Conservation (phyloP, 2,113 vertebrate species). For the Oryzias melastigma region DNA sequence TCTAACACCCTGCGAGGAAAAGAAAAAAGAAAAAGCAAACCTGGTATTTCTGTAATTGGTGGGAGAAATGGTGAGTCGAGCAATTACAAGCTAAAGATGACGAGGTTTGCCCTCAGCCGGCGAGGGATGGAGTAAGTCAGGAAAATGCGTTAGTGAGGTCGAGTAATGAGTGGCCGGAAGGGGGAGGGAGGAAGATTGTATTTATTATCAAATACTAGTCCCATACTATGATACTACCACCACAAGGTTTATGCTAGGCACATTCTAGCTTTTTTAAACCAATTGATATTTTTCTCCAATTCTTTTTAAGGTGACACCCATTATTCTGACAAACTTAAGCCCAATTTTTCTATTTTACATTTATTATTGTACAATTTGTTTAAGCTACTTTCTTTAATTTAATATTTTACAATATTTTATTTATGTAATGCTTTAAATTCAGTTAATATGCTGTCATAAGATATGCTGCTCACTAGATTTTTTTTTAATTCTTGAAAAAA, state of each 20-base stretch:
- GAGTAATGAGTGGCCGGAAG: background rate
- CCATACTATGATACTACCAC: too few species aligned
- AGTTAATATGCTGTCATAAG: too few species aligned
- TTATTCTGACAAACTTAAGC: too few species aligned
- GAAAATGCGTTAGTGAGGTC: conserved; percentile 7
- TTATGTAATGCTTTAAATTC: too few species aligned
- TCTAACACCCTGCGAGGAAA: conserved; percentile 87
- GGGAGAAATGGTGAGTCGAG: conserved; percentile 83
- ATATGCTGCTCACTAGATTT: too few species aligned
- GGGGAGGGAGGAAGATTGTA: conserved; percentile 35
- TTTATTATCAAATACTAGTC: too few species aligned
- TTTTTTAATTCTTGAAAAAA: too few species aligned
- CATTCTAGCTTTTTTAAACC: background rate
- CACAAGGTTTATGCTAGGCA: too few species aligned
- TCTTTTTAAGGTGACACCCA: background rate
- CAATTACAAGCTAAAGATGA: conserved; percentile 92
- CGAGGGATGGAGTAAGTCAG: conserved; percentile 58
- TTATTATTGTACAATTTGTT: too few species aligned
- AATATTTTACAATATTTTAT: too few species aligned
- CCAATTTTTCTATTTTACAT: too few species aligned
- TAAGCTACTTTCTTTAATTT: too few species aligned
- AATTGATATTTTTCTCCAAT: background rate
- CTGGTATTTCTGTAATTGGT: conserved; percentile 98
- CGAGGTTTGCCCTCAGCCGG: conserved; percentile 85
- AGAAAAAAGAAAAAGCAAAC: conserved; percentile 51